phyloP scores from a whole-genome alignment of 2,888 invertebrate species.

The Panzeria rudis region DNA sequence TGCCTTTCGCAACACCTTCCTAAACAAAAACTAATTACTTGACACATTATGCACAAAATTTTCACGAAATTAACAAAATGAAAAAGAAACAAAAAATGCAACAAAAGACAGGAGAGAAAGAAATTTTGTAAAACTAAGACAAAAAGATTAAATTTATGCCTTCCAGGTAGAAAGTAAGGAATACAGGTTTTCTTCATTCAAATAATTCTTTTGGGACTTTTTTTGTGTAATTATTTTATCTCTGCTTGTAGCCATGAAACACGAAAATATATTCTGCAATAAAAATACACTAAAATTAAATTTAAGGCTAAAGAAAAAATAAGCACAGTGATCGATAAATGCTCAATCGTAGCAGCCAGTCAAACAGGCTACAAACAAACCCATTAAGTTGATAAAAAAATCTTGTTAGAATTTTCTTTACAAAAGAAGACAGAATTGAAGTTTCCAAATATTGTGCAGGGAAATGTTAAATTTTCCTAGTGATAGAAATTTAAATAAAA shows the following conservation, averaged over 20 bases:
- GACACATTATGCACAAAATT: constrained; percentile 15
- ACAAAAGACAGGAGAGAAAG: background rate
- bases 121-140: background rate
- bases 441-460: background rate
- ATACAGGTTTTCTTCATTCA: constrained; percentile 52
- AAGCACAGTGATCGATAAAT: constrained; percentile 1
- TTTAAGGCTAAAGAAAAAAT: background rate
- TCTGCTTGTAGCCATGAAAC: background rate
- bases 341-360: constrained; percentile 14
- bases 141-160: constrained; percentile 33
- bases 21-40: constrained; percentile 34
- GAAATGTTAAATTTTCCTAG: background rate
- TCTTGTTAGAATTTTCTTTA: background rate
- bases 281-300: background rate
- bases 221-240: background rate
- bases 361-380: constrained; percentile 44
- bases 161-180: constrained; percentile 58
- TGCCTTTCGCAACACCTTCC: constrained; percentile 24
- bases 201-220: constrained; percentile 7
- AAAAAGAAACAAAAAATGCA: background rate
- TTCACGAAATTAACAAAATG: background rate
- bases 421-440: constrained; percentile 7
- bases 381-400: constrained; percentile 42
- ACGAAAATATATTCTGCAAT: background rate
- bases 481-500: constrained; percentile 11